A percentile compares a stretch with the other conserved stretches of the same genome.
Conservation (phyloP, 2,797 vertebrate species). For the Botia almorhae region DNA sequence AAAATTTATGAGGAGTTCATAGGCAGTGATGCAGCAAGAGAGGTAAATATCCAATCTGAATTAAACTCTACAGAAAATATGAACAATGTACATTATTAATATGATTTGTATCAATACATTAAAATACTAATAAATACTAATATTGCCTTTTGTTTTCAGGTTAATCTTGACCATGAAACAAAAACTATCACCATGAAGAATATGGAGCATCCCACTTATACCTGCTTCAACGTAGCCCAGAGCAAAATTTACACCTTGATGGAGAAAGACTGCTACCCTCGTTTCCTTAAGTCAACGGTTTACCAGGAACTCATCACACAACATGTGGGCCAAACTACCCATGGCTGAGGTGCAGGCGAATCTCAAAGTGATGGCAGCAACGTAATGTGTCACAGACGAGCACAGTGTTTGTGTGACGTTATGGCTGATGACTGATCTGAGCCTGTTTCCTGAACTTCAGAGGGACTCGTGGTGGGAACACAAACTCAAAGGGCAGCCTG, state of each 20-base stretch:
- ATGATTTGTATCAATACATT: background rate
- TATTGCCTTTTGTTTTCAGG: constrained; percentile 70
- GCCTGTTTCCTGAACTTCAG: constrained; percentile 8
- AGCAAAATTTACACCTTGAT: constrained; percentile 88
- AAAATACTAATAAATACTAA: constrained; percentile 6
- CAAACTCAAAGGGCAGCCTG: background rate
- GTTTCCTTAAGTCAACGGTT: constrained; percentile 85
- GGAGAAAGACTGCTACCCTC: constrained; percentile 95
- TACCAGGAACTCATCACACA: constrained; percentile 74
- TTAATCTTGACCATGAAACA: constrained; percentile 91
- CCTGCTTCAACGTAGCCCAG: constrained; percentile 85
- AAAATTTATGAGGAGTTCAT: constrained; percentile 94
- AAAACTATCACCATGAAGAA: constrained; percentile 81
- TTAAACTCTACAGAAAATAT: background rate
- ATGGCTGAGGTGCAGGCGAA: background rate
- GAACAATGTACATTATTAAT: background rate
- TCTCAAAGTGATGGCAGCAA: background rate
- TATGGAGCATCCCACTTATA: constrained; percentile 71
- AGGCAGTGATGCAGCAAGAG: constrained; percentile 87
- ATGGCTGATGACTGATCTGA: background rate
- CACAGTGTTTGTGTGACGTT: constrained; percentile 4
- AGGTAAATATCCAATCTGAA: constrained; percentile 77
- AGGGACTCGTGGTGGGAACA: background rate
- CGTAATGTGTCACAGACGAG: background rate
- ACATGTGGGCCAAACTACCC: constrained; percentile 49